Percentiles rank a stretch among this genome's conserved stretches.
These are phyloP conservation scores for Crypturellus undulatus DNA, from an alignment of 2,113 vertebrate genomes.

Conservation along the genomic window DNA sequence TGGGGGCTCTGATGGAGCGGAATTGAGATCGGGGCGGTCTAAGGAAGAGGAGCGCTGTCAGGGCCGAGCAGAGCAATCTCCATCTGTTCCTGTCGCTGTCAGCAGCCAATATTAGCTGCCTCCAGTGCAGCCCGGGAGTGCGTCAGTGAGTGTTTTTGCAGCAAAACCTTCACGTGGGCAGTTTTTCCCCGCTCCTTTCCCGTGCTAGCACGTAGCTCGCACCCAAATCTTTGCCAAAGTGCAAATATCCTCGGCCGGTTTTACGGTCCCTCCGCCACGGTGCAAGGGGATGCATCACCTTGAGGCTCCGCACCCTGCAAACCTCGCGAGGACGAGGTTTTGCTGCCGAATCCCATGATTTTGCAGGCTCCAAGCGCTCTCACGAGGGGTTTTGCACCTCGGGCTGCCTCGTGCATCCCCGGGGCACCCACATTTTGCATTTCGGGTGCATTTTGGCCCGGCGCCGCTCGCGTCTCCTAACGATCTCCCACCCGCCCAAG, in stretches of 20 bases:
- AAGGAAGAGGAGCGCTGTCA: slow-evolving; percentile 38
- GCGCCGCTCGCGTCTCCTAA: slow-evolving; percentile 68
- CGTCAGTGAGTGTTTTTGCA: not conserved
- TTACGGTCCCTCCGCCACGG: not conserved
- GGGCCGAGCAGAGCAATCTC: not conserved
- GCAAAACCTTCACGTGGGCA: slow-evolving; percentile 27
- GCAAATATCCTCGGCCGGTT: not conserved
- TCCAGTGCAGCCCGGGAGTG: slow-evolving; percentile 43
- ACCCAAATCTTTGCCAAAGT: not conserved
- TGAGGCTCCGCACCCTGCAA: not conserved
- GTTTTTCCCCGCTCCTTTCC: not conserved
- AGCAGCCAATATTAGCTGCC: slow-evolving; percentile 47
- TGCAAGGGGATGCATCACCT: not conserved
- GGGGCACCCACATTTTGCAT: no score
- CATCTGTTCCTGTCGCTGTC: slow-evolving; percentile 66
- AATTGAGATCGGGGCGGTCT: slow-evolving; percentile 38
- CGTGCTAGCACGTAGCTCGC: not conserved
- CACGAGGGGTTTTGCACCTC: slow-evolving; percentile 20
- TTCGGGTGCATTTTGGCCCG: no score
- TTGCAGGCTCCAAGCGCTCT: not conserved
- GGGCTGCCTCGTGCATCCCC: not conserved
- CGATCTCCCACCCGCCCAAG: slow-evolving; percentile 82
- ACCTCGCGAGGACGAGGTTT: not conserved
- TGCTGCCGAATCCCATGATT: not conserved
- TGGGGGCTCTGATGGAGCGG: slow-evolving; percentile 35